Evolutionary conservation across 2,797 vertebrate genomes (phyloP).

Genomic region (Aselliscus stoliczkanus): DNA sequence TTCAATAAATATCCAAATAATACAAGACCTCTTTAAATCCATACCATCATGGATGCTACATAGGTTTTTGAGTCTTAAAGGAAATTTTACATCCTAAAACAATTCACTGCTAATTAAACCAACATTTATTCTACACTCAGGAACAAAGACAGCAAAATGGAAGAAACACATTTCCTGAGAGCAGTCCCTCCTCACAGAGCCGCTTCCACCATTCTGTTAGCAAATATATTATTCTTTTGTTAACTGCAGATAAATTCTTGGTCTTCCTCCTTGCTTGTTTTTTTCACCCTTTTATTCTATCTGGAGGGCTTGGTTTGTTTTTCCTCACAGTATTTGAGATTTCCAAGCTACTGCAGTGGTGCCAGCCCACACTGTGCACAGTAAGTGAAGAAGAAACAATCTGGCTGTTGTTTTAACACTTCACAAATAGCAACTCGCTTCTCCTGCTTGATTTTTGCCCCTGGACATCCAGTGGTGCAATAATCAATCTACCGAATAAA

Average conservation of each 20-base stretch:
- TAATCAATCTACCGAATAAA: slow-evolving; percentile 33
- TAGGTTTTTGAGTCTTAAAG: neutral
- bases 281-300: slow-evolving; percentile 70
- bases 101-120: slow-evolving; percentile 58
- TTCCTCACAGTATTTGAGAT: slow-evolving; percentile 78
- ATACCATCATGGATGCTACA: neutral
- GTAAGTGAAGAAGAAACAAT: slow-evolving; percentile 81
- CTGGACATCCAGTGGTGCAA: slow-evolving; percentile 41
- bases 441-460: slow-evolving; percentile 67
- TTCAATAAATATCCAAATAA: neutral
- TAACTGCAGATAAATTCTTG: slow-evolving; percentile 72
- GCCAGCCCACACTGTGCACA: slow-evolving; percentile 82
- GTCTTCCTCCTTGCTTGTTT: slow-evolving; percentile 67
- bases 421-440: slow-evolving; percentile 79
- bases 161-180: slow-evolving; percentile 58
- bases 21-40: neutral
- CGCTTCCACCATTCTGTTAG: slow-evolving; percentile 52
- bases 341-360: slow-evolving; percentile 74
- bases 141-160: slow-evolving; percentile 47
- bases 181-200: slow-evolving; percentile 14
- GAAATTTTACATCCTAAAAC: slow-evolving; percentile 44
- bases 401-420: slow-evolving; percentile 80
- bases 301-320: slow-evolving; percentile 80
- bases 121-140: neutral
- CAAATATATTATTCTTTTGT: slow-evolving; percentile 73